Base-by-base conservation (phyloP, 2,888 invertebrate species). In the Hydriomena furcata region DNA sequence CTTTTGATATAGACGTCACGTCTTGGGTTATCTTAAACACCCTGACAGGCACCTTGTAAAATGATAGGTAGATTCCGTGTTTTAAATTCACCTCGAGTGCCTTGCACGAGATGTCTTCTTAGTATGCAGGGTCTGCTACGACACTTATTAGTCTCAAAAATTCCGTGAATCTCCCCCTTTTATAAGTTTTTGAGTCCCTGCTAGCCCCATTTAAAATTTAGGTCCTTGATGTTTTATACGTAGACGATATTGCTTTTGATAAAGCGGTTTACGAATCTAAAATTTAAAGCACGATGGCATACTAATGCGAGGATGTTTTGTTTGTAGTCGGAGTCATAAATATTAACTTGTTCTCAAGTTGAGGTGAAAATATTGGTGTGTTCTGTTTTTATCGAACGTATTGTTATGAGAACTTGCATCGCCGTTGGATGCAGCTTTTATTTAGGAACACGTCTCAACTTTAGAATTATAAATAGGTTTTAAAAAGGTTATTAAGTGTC, bases 101-200 rank as follows among this genome's bases (percentile, higher is more conserved):
- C 79, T 84, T 87, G 82, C 81, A 79, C 79, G 78, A 73, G 80
- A 76, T 72, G 73, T 76, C 84, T 78, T 56, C 62, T 90, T 86
- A 88, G 87, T 90, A 90, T 89, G 85, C 89, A 76, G 86, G 77
- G 66, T 73, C 70, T 60, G 75, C 74, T 59, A 71, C 79, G 76
- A 75, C 84, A 85, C 83, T 90, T 88, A 89, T 90, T 89, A 89
- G 87, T 85, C 86, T 86, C 79, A 86, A 88, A 90, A 87, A 85
- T 85, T 83, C 82, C 73, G 67, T 69, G 82, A 77, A 83, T 79
- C 79, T 37, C 68, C 70, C 76, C 70, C 71, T 66, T 79, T 76
- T 71, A 58, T 73, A 68, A 81, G 75, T 77, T 83, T 79, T 68
- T 65, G 66, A 78, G 72, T 73, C 71, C 72, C 68, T 66, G 69